These are phyloP conservation scores for Dryoscopus gambensis DNA, from an alignment of 2,113 vertebrate species.

Conservation along the genomic window DNA sequence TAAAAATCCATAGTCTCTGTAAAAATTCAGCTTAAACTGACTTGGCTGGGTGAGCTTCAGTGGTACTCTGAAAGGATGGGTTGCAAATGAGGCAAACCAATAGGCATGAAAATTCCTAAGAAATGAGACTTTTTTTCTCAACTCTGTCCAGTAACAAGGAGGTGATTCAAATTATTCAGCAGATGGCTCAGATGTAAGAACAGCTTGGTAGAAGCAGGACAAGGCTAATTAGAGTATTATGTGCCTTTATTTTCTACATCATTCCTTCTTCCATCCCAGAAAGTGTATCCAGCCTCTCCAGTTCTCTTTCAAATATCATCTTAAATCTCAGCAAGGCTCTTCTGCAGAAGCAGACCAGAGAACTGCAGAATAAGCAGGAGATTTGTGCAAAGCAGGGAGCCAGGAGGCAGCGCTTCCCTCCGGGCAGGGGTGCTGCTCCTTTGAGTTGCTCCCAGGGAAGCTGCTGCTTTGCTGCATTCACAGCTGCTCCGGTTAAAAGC, in stretches of 20 bases:
- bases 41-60: neutral
- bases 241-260: conserved; percentile 12
- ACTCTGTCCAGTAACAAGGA: conserved; percentile 34
- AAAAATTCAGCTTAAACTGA: neutral
- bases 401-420: neutral
- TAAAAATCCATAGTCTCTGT: neutral
- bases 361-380: conserved; percentile 2
- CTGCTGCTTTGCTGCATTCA: neutral
- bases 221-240: conserved; percentile 50
- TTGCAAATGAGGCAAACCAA: neutral
- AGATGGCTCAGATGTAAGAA: conserved; percentile 58
- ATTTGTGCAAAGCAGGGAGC: conserved; percentile 15
- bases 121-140: neutral
- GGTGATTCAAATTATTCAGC: conserved; percentile 57
- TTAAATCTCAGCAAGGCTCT: neutral
- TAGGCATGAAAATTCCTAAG: neutral
- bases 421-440: neutral
- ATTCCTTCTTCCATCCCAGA: neutral
- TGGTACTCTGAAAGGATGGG: neutral
- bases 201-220: conserved; percentile 66
- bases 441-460: neutral
- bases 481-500: neutral
- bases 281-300: conserved; percentile 17
- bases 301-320: neutral
- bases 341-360: neutral